Conservation (phyloP, 2,797 vertebrate species). For the Botia almorhae region DNA sequence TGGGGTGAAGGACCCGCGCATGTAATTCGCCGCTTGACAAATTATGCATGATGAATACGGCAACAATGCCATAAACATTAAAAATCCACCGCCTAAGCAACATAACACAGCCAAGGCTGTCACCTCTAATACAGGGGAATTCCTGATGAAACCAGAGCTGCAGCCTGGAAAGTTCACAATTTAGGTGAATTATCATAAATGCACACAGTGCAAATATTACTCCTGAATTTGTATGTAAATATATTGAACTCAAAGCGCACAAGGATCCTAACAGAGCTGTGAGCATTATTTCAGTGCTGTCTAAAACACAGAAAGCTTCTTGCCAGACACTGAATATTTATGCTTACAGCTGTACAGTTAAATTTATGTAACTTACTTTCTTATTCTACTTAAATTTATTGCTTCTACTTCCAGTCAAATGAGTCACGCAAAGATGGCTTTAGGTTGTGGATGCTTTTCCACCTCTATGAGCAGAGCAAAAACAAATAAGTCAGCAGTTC, state of each 20-base stretch:
- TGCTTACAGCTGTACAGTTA: constrained; percentile 56
- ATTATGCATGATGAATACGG: constrained; percentile 43
- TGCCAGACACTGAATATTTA: constrained; percentile 56
- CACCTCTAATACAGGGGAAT: constrained; percentile 23
- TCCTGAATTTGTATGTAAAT: constrained; percentile 48
- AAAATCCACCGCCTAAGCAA: constrained; percentile 14
- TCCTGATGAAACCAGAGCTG: constrained; percentile 40
- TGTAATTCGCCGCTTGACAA: constrained; percentile 31
- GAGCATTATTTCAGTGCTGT: constrained; percentile 42
- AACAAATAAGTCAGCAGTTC: constrained; percentile 63
- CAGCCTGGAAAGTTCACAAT: constrained; percentile 41
- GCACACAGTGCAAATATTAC: constrained; percentile 39
- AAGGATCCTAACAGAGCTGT: constrained; percentile 36
- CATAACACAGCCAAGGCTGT: constrained; percentile 22
- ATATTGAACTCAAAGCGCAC: constrained; percentile 39
- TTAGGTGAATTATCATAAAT: constrained; percentile 43
- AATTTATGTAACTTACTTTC: constrained; percentile 45
- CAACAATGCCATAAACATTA: constrained; percentile 28
- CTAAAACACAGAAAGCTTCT: constrained; percentile 42
- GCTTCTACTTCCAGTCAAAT: constrained; percentile 58
- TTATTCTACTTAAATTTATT: constrained; percentile 50
- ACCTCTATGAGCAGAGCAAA: constrained; percentile 40
- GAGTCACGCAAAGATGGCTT: constrained; percentile 59
- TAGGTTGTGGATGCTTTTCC: constrained; percentile 49
- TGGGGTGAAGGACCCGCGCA: constrained; percentile 28